Conservation (phyloP, 2,113 vertebrate genomes). For the Sterna hirundo region DNA sequence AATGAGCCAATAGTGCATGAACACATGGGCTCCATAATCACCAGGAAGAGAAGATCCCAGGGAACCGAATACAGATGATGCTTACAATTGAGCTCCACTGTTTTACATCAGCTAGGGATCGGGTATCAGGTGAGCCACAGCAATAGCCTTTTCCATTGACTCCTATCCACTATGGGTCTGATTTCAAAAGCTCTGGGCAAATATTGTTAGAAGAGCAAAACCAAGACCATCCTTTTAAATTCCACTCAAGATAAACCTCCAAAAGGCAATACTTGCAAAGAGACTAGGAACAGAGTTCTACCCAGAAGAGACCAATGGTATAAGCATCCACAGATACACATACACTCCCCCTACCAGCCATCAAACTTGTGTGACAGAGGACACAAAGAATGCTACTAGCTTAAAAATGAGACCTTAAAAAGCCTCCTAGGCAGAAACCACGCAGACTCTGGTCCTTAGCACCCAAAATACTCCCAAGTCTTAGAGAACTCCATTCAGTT, state of each 20-base stretch:
- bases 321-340: background rate
- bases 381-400: background rate
- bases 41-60: background rate
- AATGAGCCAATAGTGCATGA: background rate
- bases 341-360: background rate
- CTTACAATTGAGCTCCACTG: background rate
- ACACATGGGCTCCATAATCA: background rate
- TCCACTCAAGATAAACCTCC: background rate
- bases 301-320: background rate
- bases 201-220: background rate
- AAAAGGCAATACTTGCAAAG: background rate
- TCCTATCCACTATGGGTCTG: background rate
- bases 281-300: background rate
- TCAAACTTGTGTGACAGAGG: background rate
- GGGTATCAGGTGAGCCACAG: background rate
- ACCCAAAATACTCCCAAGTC: background rate
- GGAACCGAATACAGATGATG: background rate
- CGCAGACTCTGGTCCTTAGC: background rate
- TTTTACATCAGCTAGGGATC: background rate
- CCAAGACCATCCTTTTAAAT: background rate
- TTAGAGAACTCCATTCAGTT: background rate
- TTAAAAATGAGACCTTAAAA: background rate
- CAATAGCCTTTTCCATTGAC: background rate
- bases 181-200: background rate
- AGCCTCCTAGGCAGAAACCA: background rate